Conservation (phyloP, 2,113 vertebrate species). For the Mesoclemmys tuberculata region DNA sequence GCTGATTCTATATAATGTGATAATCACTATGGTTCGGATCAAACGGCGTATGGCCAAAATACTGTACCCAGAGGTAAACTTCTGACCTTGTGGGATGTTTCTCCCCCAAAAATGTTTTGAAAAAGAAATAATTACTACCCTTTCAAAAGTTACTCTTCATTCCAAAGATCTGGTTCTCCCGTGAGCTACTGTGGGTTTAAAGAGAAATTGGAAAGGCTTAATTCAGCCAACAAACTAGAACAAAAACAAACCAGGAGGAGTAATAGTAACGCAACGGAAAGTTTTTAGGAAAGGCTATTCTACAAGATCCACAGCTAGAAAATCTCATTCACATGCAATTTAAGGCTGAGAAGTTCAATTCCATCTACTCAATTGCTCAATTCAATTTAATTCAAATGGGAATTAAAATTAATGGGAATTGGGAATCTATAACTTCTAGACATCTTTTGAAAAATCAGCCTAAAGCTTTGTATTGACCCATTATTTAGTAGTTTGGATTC, state of each 20-base stretch:
- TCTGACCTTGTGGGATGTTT: slow-evolving; percentile 58
- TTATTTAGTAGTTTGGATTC: not conserved
- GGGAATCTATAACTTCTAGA: not conserved
- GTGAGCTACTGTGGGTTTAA: slow-evolving; percentile 69
- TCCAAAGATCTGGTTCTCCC: slow-evolving; percentile 56
- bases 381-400: not conserved
- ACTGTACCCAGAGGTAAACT: slow-evolving; percentile 44
- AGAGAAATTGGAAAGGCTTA: slow-evolving; percentile 39
- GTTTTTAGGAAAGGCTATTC: slow-evolving; percentile 6
- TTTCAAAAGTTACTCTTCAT: slow-evolving; percentile 60
- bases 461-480: not conserved
- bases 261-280: not conserved
- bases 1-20: not conserved
- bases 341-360: not conserved
- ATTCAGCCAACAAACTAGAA: slow-evolving; percentile 15
- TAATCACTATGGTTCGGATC: slow-evolving; percentile 51
- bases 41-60: not conserved
- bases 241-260: not conserved
- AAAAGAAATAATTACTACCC: slow-evolving; percentile 56
- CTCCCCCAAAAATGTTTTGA: slow-evolving; percentile 24
- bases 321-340: not conserved
- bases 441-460: not conserved
- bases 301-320: not conserved
- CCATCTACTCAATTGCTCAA: not conserved
- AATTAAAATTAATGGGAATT: not conserved